phyloP scores from a whole-genome alignment of 2,113 vertebrate genomes.

The Nothobranchius kuhntae region DNA sequence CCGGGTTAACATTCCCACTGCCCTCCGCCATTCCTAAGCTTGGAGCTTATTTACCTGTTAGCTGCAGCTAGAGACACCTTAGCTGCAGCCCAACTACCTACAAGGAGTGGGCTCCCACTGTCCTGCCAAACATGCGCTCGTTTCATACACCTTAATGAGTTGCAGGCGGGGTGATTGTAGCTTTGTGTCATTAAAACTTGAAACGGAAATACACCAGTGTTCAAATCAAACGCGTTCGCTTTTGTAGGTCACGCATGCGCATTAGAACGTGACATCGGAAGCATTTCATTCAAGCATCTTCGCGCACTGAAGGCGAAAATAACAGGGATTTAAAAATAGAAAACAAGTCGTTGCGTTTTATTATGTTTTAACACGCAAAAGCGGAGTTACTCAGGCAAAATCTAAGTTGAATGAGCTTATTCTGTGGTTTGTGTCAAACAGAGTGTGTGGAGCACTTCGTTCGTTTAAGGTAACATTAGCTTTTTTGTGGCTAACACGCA shows the following conservation, averaged over 20 bases:
- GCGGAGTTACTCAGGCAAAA: neutral
- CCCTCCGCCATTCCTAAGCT: constrained; percentile 71
- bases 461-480: constrained; percentile 50
- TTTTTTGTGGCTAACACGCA: constrained; percentile 22
- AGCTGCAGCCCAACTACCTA: neutral
- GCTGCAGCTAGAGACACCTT: constrained; percentile 14
- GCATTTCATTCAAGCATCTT: constrained; percentile 37
- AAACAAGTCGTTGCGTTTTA: neutral
- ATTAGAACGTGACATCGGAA: constrained; percentile 31
- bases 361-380: neutral
- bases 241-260: constrained; percentile 25
- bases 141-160: neutral
- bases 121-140: neutral
- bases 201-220: neutral
- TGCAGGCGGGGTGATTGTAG: neutral
- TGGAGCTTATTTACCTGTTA: neutral
- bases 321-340: neutral
- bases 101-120: neutral
- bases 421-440: neutral
- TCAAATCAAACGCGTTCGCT: constrained; percentile 16
- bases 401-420: neutral
- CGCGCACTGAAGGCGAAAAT: constrained; percentile 5
- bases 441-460: neutral
- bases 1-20: constrained; percentile 51
- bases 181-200: rapidly evolving